Evolutionary conservation across 2,888 invertebrate species (phyloP).

Genomic region (Acronicta leporina): DNA sequence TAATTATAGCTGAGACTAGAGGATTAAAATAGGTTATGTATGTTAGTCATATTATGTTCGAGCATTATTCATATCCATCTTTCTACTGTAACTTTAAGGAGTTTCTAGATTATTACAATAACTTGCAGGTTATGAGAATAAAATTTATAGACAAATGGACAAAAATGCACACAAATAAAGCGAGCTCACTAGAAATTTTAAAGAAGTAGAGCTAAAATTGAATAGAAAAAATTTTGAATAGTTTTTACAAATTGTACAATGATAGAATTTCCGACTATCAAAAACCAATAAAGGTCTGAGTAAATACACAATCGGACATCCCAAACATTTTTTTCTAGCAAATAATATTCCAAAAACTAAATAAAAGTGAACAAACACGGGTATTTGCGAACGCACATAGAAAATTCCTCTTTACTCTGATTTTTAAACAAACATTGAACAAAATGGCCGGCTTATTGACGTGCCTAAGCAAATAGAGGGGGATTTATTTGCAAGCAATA

Average conservation of each 20-base stretch:
- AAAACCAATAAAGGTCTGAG: constrained; percentile 9
- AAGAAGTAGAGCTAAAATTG: no score
- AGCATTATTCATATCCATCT: background rate
- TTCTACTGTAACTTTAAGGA: no score
- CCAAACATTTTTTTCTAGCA: constrained; percentile 25
- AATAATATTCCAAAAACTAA: constrained; percentile 50
- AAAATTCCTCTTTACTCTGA: constrained; percentile 63
- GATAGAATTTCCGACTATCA: background rate
- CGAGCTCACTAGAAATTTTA: no score
- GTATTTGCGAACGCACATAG: constrained; percentile 60
- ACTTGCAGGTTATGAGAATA: no score
- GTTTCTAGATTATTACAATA: no score
- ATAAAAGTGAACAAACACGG: constrained; percentile 45
- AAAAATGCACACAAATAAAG: no score
- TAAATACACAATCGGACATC: constrained; percentile 26
- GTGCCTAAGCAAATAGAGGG: constrained; percentile 74
- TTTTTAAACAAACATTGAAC: constrained; percentile 70
- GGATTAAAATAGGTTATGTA: background rate
- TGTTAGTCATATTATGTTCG: background rate
- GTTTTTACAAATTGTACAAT: background rate
- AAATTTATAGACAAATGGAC: no score
- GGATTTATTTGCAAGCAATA: constrained; percentile 68
- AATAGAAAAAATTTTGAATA: no score
- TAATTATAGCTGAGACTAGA: background rate
- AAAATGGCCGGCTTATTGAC: constrained; percentile 69